Evolutionary conservation across 1,140 invertebrate genomes (phyloP).

Genomic region (Gryon sp.): DNA sequence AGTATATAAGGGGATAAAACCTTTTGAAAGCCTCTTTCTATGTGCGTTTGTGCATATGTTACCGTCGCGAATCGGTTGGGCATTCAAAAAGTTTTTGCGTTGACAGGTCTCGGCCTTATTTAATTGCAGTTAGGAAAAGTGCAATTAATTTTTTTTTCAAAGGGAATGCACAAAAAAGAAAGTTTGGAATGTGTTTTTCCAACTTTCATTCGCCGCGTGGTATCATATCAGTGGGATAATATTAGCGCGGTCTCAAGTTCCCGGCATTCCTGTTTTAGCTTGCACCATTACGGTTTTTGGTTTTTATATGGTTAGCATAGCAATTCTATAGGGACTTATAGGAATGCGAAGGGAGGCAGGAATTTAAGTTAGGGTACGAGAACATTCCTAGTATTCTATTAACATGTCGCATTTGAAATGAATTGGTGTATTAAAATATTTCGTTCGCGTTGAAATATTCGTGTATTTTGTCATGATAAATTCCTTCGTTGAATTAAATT

Average conservation of each 20-base stretch:
- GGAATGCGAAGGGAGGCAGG: constrained; percentile 48
- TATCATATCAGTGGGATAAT: too few relatives aligned
- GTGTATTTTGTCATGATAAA: constrained; percentile 9
- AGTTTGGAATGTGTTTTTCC: constrained; percentile 11
- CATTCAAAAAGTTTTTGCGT: constrained; percentile 3
- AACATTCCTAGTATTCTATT: constrained; percentile 50
- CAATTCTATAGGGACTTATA: constrained; percentile 49
- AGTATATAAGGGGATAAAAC: constrained; percentile 62
- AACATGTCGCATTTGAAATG: constrained; percentile 50
- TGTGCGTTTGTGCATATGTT: constrained; percentile 13
- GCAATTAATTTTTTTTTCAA: too few relatives aligned
- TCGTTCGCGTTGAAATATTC: constrained; percentile 8
- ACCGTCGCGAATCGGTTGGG: background rate
- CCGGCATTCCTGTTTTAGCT: constrained; percentile 36
- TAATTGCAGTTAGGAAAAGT: too few relatives aligned
- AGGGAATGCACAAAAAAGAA: too few relatives aligned
- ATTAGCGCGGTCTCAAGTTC: constrained; percentile 28
- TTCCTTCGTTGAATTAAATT: constrained; percentile 3
- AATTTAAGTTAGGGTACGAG: constrained; percentile 54
- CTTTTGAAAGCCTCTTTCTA: constrained; percentile 43
- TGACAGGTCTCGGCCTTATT: constrained; percentile 41
- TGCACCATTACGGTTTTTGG: constrained; percentile 46
- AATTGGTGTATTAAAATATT: constrained; percentile 45
- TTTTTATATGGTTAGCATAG: constrained; percentile 61
- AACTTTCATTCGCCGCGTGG: background rate